phyloP scores from a whole-genome alignment of 2,888 invertebrate species.

The Cyrtodaria siliqua region DNA sequence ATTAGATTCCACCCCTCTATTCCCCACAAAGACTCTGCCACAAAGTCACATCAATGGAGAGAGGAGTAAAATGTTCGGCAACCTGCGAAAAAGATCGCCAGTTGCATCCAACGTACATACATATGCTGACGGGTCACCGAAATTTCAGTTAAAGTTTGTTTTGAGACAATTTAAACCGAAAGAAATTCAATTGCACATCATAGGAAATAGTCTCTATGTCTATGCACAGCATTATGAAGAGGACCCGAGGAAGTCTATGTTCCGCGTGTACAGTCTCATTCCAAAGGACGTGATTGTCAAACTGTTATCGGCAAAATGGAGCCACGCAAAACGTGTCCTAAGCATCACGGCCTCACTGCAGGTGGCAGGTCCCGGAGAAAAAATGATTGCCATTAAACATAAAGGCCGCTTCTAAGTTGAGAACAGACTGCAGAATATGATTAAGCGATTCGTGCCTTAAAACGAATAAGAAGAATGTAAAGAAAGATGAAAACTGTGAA shows the following conservation, averaged over 20 bases:
- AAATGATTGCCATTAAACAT: slow-evolving; percentile 92
- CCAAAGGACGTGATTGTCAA: slow-evolving; percentile 99
- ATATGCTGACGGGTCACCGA: slow-evolving; percentile 91
- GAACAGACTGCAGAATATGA: too few species aligned
- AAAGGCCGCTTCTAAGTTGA: too few species aligned
- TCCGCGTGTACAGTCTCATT: slow-evolving; percentile 98
- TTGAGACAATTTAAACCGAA: slow-evolving; percentile 98
- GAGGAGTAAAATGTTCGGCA: slow-evolving; percentile 58
- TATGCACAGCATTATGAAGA: slow-evolving; percentile 99
- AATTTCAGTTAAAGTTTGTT: slow-evolving; percentile 97
- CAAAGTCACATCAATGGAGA: too few species aligned
- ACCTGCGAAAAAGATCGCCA: slow-evolving; percentile 39
- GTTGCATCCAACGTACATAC: slow-evolving; percentile 62
- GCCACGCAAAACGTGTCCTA: slow-evolving; percentile 97
- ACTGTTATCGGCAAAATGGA: slow-evolving; percentile 97
- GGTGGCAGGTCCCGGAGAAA: slow-evolving; percentile 90
- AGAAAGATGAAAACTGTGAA: too few species aligned
- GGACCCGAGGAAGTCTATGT: slow-evolving; percentile 97
- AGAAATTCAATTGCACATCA: slow-evolving; percentile 99
- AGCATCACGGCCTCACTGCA: slow-evolving; percentile 99
- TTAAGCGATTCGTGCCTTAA: too few species aligned
- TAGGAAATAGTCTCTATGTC: slow-evolving; percentile 96
- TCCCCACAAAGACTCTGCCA: slow-evolving; percentile 8
- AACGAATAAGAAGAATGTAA: too few species aligned
- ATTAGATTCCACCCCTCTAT: slow-evolving; percentile 28